Evolutionary conservation across 2,797 vertebrate genomes (phyloP).

Genomic region (Gobio occitaniae): DNA sequence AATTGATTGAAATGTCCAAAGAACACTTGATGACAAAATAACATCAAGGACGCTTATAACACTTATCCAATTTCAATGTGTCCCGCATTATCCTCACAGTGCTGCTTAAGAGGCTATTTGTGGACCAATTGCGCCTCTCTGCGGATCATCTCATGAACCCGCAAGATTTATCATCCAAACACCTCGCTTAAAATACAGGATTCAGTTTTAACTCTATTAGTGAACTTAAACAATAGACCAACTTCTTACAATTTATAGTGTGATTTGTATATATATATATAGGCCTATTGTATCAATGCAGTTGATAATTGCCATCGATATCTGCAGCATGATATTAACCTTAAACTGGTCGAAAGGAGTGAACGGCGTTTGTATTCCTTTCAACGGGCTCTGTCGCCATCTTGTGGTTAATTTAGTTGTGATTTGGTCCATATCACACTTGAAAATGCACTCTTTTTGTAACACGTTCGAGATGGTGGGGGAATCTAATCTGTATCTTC

Average conservation of each 20-base stretch:
- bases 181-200: neutral
- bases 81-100: too few relatives aligned
- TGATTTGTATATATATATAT: neutral
- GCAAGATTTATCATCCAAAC: neutral
- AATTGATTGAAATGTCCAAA: neutral
- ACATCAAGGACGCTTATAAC: neutral
- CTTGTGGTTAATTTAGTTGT: constrained; percentile 65
- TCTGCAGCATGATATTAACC: constrained; percentile 3
- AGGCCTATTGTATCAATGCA: neutral
- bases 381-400: constrained; percentile 69
- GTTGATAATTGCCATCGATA: neutral
- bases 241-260: neutral
- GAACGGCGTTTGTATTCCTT: neutral
- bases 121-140: constrained; percentile 82
- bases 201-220: neutral
- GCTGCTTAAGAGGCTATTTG: constrained; percentile 43
- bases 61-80: neutral
- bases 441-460: constrained; percentile 20
- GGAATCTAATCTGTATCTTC: constrained; percentile 87
- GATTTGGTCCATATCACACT: neutral
- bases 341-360: neutral
- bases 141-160: constrained; percentile 64
- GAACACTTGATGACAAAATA: neutral
- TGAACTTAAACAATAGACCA: too few relatives aligned
- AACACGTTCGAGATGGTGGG: constrained; percentile 56